Evolutionary conservation across 2,797 vertebrate genomes (phyloP).

Genomic region (Lutjanus argentimaculatus): DNA sequence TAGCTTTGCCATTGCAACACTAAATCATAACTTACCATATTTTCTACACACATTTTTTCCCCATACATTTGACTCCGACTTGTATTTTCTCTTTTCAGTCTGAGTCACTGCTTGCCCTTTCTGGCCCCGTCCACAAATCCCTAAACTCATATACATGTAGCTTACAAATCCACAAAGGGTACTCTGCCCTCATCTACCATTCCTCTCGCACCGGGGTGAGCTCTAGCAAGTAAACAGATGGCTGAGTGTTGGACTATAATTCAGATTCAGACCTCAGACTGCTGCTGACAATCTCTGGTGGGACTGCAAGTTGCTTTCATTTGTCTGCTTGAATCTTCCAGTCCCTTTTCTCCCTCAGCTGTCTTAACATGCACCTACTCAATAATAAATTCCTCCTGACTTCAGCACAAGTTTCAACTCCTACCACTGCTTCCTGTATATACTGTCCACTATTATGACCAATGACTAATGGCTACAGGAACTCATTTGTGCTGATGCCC

Average conservation of each 20-base stretch:
- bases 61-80: slow-evolving; percentile 27
- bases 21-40: slow-evolving; percentile 10
- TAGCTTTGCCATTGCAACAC: neutral
- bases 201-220: slow-evolving; percentile 47
- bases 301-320: slow-evolving; percentile 63
- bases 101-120: slow-evolving; percentile 56
- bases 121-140: slow-evolving; percentile 46
- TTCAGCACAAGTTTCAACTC: slow-evolving; percentile 51
- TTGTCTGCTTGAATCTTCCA: slow-evolving; percentile 60
- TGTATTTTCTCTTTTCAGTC: slow-evolving; percentile 13
- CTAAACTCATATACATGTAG: slow-evolving; percentile 58
- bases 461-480: slow-evolving; percentile 49
- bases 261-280: slow-evolving; percentile 67
- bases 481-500: slow-evolving; percentile 50
- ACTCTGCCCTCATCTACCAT: slow-evolving; percentile 60
- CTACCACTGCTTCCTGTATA: slow-evolving; percentile 18
- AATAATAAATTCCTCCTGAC: slow-evolving; percentile 61
- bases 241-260: slow-evolving; percentile 52
- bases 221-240: slow-evolving; percentile 66
- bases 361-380: slow-evolving; percentile 55
- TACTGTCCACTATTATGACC: slow-evolving; percentile 51
- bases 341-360: slow-evolving; percentile 47
- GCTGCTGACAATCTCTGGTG: slow-evolving; percentile 63
- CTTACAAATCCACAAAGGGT: slow-evolving; percentile 64
- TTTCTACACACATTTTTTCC: slow-evolving; percentile 22